A percentile compares a stretch with the other conserved stretches of the same genome.
Conservation (phyloP, 2,888 invertebrate species). For the Polia nebulosa region DNA sequence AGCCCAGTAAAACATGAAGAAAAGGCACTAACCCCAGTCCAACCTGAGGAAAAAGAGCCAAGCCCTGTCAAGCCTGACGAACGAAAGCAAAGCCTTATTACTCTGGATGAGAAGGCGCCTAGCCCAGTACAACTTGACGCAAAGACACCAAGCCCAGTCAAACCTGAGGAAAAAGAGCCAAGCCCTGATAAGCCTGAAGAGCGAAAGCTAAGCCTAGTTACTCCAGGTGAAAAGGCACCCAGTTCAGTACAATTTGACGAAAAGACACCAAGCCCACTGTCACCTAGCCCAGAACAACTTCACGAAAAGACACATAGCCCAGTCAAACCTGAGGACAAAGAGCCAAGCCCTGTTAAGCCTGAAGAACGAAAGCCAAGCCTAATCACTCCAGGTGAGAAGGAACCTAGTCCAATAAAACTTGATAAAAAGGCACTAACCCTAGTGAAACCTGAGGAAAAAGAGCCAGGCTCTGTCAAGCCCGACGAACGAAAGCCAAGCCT, state of each 20-base stretch:
- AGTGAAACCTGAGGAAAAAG: not conserved
- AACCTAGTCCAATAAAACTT: not conserved
- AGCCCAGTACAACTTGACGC: not conserved
- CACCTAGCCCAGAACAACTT: not conserved
- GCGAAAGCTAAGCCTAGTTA: not conserved
- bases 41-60: not conserved
- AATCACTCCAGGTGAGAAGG: not conserved
- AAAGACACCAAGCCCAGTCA: not conserved
- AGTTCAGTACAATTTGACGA: slow-evolving; percentile 17
- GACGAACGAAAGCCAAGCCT: not conserved
- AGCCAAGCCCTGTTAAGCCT: not conserved
- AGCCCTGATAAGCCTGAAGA: not conserved
- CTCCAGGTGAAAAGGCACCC: slow-evolving; percentile 1
- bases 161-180: not conserved
- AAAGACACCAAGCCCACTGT: not conserved
- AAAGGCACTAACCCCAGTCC: not conserved
- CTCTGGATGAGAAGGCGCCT: not conserved
- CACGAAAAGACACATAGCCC: slow-evolving; percentile 10
- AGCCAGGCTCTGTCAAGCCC: not conserved
- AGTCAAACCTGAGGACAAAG: slow-evolving; percentile 27
- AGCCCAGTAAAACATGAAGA: not conserved
- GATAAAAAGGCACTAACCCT: slow-evolving; percentile 1
- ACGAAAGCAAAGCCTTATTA: not conserved
- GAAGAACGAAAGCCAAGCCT: not conserved
- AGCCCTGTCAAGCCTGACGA: not conserved